phyloP scores from a whole-genome alignment of 2,797 vertebrate species.

The Macrochelys suwanniensis region DNA sequence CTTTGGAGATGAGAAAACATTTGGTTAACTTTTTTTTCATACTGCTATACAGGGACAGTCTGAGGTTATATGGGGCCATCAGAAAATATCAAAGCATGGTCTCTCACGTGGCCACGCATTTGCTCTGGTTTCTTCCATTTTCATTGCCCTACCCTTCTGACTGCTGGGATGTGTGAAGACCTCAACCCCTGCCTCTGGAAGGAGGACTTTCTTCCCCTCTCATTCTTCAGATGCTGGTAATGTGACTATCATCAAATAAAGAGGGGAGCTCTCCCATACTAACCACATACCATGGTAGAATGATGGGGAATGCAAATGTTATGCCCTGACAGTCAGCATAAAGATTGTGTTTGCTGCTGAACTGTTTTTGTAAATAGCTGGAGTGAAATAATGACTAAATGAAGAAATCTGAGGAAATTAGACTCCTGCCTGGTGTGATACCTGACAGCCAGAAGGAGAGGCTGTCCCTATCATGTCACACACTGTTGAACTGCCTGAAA shows the following conservation, averaged over 20 bases:
- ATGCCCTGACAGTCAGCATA: not conserved
- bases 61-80: not conserved
- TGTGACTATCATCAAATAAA: not conserved
- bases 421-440: constrained; percentile 44
- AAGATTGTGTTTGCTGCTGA: constrained; percentile 24
- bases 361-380: constrained; percentile 42
- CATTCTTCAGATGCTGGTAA: not conserved
- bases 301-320: not conserved
- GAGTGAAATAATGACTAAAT: constrained; percentile 49
- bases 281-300: not conserved
- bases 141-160: not conserved
- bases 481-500: not conserved
- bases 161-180: not conserved
- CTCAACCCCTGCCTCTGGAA: too few relatives aligned
- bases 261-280: not conserved
- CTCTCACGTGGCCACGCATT: accelerated
- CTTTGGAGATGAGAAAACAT: not conserved
- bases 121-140: not conserved
- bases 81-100: not conserved
- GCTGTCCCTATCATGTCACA: constrained; percentile 23
- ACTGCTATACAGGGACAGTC: not conserved
- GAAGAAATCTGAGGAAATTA: constrained; percentile 32
- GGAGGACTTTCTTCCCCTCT: not conserved
- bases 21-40: not conserved
- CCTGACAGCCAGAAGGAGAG: constrained; percentile 30